Base-by-base conservation (phyloP, 2,888 invertebrate genomes). In the Agrenia bidenticulata region DNA sequence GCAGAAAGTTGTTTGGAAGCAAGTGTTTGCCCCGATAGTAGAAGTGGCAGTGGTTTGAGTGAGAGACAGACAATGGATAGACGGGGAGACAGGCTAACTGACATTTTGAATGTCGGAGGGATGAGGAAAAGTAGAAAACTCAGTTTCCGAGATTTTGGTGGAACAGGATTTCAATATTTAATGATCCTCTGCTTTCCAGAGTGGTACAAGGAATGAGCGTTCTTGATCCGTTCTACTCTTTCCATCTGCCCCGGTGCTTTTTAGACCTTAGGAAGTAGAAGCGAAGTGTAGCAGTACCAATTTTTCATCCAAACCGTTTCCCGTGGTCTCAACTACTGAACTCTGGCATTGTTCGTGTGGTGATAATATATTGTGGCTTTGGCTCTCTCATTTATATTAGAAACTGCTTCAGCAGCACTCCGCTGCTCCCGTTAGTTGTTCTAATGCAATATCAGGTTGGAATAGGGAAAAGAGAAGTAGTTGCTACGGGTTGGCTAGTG, bases 111-210 rank as follows among this genome's bases (percentile, higher is more conserved):
- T 39, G 50, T 26, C 13, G 19, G 21, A 11, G 57, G 19, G 21
- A 51, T 37, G 53, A 56, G 51, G 17, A 21, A 42, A 51, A 64
- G 27, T 54, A 24, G 42, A 56, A 54, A 56, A 49, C 32, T 32
- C 32, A 32, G 32, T 32, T 32, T 32, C 32, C 32, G 32, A 32
- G 32, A 32, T 32, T 32, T 54, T 57, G 19, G 37, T 57, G 50
- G 24, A 61, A 55, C 56, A 37, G 59, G 64, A 64, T 64, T 64
- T 64, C 59, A 59, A 64, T 64, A 59, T 64, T 64, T 60, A 59
- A 59, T 64, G 59, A 59, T 24, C 32, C 32, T 7, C 32, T 11
- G 4, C 45, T 45, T 15, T 45, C 45, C 45, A 19, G 15, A 17
- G 45, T 45, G 45, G 45, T 45, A 19, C 7, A 17, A 19, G 5